Evolutionary conservation across 2,888 invertebrate genomes (phyloP), one percentile per base, ranked within the genome.

Genomic region (Sepiola atlantica): DNA sequence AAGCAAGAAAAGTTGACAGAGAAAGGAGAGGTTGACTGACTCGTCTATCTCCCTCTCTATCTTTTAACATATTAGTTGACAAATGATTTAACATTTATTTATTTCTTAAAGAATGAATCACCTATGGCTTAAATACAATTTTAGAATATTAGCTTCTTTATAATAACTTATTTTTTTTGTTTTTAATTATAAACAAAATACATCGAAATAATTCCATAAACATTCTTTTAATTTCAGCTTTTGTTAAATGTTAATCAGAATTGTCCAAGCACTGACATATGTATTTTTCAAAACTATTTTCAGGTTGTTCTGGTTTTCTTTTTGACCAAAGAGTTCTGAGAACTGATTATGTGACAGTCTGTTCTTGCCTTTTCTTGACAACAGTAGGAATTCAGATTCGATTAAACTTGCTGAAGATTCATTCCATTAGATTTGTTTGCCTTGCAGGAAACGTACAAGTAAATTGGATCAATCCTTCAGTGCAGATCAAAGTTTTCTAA

Each of bases 291-390:
- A 10, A 61, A n/a, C 2, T 12, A 32, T n/a, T n/a, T 77, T 45
- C 45, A 45, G 45, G 45, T 45, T 1, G n/a, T 32, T 16, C n/a
- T n/a, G n/a, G 18, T 77, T 45, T 45, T 32, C n/a, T 77, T 77
- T 77, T 77, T n/a, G 77, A 45, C 2, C 77, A n/a, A 77, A 0
- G 21, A 77, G n/a, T 77, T 77, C n/a, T n/a, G 16, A n/a, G n/a
- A 77, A 77, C 14, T 12, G 32, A n/a, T 77, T 14, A 77, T 77
- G 77, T 77, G 77, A 77, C 77, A 77, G 12, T 77, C 77, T 77
- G n/a, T 77, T 77, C 77, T 77, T n/a, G 32, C 77, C n/a, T 77
- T 77, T 77, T n/a, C 77, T 77, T 77, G 77, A n/a, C 77, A 77
- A 77, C 77, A 77, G 77, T n/a, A 32, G 77, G 77, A 77, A 77